Evolutionary conservation across 2,888 invertebrate genomes (phyloP), one percentile per base, ranked within the genome.

Genomic region (Dusona sp.): DNA sequence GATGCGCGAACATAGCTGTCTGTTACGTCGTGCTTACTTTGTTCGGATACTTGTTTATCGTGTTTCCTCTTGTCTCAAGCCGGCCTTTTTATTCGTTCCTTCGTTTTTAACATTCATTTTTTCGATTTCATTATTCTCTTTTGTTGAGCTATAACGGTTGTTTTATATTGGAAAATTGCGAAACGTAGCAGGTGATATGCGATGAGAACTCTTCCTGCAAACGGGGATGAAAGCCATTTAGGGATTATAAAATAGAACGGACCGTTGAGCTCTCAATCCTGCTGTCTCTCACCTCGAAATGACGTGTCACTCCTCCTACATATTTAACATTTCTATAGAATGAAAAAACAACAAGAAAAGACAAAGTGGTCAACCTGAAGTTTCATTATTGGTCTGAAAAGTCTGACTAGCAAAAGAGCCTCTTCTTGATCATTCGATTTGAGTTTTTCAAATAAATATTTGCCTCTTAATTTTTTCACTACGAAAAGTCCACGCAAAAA

Each of bases 151-250:
- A 9, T 1, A 38, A 42, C 42, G 25, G 68, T 48, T 48, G 22
- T 7, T 54, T 54, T 68, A 8, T 54, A 78, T 83, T 80, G 86
- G 73, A 48, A 86, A 86, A 85, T 87, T 87, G 51, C 79, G 77
- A 82, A 83, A 86, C 74, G 75, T 38, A 73, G n/a, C 79, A 68
- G 54, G 54, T 42, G 64, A 72, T 61, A 45, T 19, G 38, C 38
- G 38, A 51, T 38, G 38, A 38, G 57, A 72, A 64, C 61, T 72
- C 42, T 73, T 45, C 65, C 36, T 29, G 73, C 19, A 13, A 48
- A 61, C 19, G 36, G 57, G 67, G 13, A 45, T 80, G 79, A 70
- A 75, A 80, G 42, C 61, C 16, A 16, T n/a, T 48, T 42, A 54
- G n/a, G 16, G 38, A 73, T 67, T 16, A 19, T 42, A 45, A 38